Evolutionary conservation across 2,113 vertebrate species (phyloP).

Genomic region (Vimba vimba): DNA sequence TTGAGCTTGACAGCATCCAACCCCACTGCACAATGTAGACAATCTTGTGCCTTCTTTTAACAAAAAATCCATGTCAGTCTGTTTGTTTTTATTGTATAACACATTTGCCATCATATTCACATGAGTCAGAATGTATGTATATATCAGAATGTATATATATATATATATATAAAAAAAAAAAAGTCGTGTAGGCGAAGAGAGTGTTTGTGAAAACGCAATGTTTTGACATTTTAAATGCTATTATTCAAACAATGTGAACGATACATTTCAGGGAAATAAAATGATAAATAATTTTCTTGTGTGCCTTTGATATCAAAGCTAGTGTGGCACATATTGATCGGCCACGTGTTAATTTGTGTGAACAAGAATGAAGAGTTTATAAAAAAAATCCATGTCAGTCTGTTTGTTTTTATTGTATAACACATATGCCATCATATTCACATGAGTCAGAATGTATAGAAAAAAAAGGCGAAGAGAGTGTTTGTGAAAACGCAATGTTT

Average conservation of each 20-base stretch:
- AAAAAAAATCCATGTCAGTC: not conserved
- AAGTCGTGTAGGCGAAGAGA: not conserved
- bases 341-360: too few relatives aligned
- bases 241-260: not conserved
- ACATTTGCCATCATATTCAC: not conserved
- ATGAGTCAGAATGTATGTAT: not conserved
- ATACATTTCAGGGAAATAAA: not conserved
- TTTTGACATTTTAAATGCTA: not conserved
- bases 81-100: not conserved
- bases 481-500: not conserved
- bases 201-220: not conserved
- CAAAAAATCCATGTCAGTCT: not conserved
- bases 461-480: not conserved
- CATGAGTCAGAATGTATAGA: not conserved
- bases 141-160: too few relatives aligned
- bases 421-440: not conserved
- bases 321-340: too few relatives aligned
- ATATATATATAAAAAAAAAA: too few relatives aligned
- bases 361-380: too few relatives aligned
- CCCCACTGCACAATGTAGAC: too few relatives aligned
- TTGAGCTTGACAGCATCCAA: not conserved
- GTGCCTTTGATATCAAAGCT: too few relatives aligned
- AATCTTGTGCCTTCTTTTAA: not conserved
- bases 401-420: not conserved
- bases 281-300: not conserved